Conservation (phyloP, 2,888 invertebrate genomes). For the Reticulitermes lucifugus region DNA sequence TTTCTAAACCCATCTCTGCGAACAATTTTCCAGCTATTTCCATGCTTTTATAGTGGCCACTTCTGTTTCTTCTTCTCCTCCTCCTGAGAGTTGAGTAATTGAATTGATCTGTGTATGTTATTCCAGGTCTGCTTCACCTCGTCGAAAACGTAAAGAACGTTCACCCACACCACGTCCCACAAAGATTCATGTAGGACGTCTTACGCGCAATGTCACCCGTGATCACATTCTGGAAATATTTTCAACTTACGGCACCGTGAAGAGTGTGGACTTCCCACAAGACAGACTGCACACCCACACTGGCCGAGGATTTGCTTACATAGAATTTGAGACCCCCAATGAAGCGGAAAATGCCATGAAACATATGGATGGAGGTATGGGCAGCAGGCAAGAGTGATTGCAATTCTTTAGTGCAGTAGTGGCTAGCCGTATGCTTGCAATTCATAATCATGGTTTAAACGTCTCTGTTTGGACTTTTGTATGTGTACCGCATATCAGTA, state of each 20-base stretch:
- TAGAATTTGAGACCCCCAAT: slow-evolving; percentile 93
- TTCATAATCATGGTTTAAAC: no score
- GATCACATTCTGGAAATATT: slow-evolving; percentile 94
- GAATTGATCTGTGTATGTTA: background rate
- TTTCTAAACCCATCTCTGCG: no score
- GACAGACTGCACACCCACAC: slow-evolving; percentile 90
- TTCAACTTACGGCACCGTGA: slow-evolving; percentile 87
- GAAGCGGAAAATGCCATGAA: slow-evolving; percentile 99
- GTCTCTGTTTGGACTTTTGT: no score
- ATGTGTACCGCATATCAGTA: no score
- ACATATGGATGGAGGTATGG: slow-evolving; percentile 96
- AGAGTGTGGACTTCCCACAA: slow-evolving; percentile 88
- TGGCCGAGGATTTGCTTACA: slow-evolving; percentile 94
- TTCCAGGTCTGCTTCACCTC: slow-evolving; percentile 68
- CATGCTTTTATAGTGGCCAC: no score
- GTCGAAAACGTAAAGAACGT: slow-evolving; percentile 79
- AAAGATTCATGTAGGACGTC: slow-evolving; percentile 92
- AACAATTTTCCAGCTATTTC: no score
- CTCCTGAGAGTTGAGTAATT: background rate
- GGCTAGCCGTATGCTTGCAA: no score
- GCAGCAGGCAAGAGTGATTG: no score
- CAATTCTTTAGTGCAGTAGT: no score
- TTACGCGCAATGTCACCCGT: slow-evolving; percentile 92
- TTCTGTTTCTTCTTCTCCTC: no score
- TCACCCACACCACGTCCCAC: slow-evolving; percentile 92